Percentiles rank a stretch among this genome's conserved stretches.
Conservation (phyloP, 2,113 vertebrate species). For the Stictonetta naevosa region DNA sequence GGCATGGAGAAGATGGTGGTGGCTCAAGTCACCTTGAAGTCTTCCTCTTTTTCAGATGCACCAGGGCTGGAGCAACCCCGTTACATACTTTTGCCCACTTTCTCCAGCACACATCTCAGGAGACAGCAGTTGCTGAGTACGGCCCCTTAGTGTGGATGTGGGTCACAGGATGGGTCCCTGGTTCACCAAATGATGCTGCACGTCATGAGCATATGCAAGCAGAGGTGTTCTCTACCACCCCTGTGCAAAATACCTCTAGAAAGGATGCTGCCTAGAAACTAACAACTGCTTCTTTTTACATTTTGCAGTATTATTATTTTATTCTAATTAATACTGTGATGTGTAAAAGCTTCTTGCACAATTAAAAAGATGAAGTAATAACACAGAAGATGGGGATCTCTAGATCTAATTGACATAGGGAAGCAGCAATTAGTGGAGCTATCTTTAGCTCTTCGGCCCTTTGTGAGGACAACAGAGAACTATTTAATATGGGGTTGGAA, state of each 20-base stretch:
- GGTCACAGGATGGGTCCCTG: not conserved
- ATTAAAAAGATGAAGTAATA: constrained; percentile 39
- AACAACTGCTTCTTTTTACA: not conserved
- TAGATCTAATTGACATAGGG: constrained; percentile 20
- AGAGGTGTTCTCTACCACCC: not conserved
- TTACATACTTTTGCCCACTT: not conserved
- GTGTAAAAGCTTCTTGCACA: constrained; percentile 36
- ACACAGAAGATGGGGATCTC: not conserved
- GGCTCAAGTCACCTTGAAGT: not conserved
- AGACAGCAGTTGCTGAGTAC: not conserved
- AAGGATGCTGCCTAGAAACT: not conserved
- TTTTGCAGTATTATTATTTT: constrained; percentile 14
- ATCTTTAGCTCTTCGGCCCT: constrained; percentile 60
- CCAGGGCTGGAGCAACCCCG: not conserved
- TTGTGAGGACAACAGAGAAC: constrained; percentile 49
- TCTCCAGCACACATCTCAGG: not conserved
- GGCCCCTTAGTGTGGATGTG: not conserved
- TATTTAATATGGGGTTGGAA: not conserved
- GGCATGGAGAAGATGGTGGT: not conserved
- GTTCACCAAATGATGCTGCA: not conserved
- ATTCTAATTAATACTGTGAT: constrained; percentile 24
- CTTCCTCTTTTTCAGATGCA: not conserved
- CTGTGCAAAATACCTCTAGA: not conserved
- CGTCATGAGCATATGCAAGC: not conserved
- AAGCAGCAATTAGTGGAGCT: constrained; percentile 52